Conservation (phyloP, 2,113 vertebrate genomes). For the Poeciliopsis retropinna region DNA sequence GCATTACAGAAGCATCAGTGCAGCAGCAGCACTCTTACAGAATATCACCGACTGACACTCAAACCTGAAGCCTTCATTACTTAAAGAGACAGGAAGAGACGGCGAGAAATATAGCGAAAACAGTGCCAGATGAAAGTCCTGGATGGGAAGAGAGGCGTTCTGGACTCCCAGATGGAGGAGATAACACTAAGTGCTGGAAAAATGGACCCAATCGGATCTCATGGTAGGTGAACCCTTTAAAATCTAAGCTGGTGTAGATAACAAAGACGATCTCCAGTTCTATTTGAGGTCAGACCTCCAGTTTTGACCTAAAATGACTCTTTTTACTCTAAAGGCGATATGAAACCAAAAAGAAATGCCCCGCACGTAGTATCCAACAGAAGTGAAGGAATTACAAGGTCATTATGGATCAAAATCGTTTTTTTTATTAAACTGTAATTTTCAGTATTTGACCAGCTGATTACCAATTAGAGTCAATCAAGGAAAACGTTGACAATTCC, state of each 20-base stretch:
- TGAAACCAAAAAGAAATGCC: not conserved
- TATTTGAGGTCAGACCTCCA: not conserved
- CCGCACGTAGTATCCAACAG: not conserved
- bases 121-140: not conserved
- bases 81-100: conserved; percentile 74
- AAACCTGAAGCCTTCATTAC: conserved; percentile 61
- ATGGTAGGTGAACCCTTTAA: not conserved
- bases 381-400: not conserved
- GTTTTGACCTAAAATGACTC: not conserved
- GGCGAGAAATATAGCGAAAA: conserved; percentile 14
- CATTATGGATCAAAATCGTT: not conserved
- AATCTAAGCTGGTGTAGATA: not conserved
- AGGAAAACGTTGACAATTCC: not conserved
- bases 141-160: not conserved
- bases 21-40: conserved; percentile 60
- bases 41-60: conserved; percentile 60
- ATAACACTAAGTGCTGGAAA: not conserved
- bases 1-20: conserved; percentile 76
- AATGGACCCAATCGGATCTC: not conserved
- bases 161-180: not conserved
- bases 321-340: not conserved
- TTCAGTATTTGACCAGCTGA: no score
- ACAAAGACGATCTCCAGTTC: not conserved
- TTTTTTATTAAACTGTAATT: no score
- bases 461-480: not conserved